Evolutionary conservation across 2,113 vertebrate genomes (phyloP), one percentile per base, ranked within the genome.

Genomic region (Leptosomus discolor): DNA sequence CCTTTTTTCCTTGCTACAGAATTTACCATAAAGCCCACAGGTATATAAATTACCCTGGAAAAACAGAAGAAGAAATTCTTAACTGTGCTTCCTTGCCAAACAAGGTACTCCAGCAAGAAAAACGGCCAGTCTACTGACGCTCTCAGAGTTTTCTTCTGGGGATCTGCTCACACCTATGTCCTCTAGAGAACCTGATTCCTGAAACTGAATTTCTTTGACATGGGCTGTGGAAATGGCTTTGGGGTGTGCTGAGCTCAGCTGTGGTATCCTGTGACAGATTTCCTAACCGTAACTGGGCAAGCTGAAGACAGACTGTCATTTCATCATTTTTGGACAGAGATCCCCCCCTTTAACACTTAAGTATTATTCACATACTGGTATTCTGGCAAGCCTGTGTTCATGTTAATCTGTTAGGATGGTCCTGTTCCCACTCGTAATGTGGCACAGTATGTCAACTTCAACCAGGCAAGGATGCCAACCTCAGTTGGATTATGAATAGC

Each of bases 341-440:
- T 92, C 26, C 57, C 86, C 57, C 85, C 91, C 71, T 94, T 90
- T 96, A 95, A 94, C 91, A 89, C 85, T 93, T 87, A 85, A 97
- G 11, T 95, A 95, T 95, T 95, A 94, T 77, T 91, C 94, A 89
- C 94, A 94, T 68, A 80, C 91, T 96, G 92, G 76, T 95, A 93
- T 95, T 91, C 95, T 96, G 92, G 94, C 97, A 96, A 94, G 91
- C 50, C 70, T 80, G 29, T n/a, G 43, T 68, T 95, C 64, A 69
- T 85, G 92, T 73, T 96, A 95, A 95, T 96, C 91, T 96, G 94
- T 91, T 89, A 82, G 94, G 41, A 90, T 96, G 87, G 92, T 96
- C 88, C 69, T 88, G 77, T 97, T 96, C 95, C 94, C 93, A 78
- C 68, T 97, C 85, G 48, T 92, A 96, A 95, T 73, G 75, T 95